Percentiles rank a stretch among this genome's conserved stretches.
These are phyloP conservation scores for Euglossa dilemma DNA, from an alignment of 1,140 invertebrate genomes.

Conservation along the genomic window DNA sequence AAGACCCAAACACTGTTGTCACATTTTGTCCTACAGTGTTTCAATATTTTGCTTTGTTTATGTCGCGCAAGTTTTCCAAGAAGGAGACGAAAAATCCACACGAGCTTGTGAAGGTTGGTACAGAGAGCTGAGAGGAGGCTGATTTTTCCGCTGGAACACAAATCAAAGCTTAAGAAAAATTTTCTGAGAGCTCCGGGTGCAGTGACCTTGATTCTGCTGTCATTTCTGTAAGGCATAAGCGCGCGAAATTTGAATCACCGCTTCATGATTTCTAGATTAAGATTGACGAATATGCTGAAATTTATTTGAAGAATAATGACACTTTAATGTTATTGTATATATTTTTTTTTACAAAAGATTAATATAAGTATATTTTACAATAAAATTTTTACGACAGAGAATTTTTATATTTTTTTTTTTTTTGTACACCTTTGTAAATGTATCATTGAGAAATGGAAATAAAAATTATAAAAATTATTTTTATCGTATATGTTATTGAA, in stretches of 20 bases:
- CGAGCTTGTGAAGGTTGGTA: slow-evolving; percentile 37
- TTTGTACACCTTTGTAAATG: background rate
- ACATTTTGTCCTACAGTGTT: slow-evolving; percentile 82
- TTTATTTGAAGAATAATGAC: background rate
- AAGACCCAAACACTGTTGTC: slow-evolving; percentile 80
- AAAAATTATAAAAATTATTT: background rate
- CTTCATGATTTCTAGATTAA: background rate
- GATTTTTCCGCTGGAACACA: slow-evolving; percentile 4
- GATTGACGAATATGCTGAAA: background rate
- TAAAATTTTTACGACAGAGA: background rate
- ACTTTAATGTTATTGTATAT: background rate
- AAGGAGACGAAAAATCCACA: slow-evolving; percentile 45
- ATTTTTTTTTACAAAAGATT: background rate
- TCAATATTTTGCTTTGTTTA: slow-evolving; percentile 82
- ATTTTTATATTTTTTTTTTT: background rate
- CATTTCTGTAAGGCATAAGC: slow-evolving; percentile 61
- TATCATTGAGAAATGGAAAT: background rate
- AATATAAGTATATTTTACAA: background rate
- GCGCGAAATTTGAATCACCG: slow-evolving; percentile 75
- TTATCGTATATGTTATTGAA: background rate
- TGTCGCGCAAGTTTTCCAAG: slow-evolving; percentile 64
- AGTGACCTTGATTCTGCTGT: slow-evolving; percentile 80
- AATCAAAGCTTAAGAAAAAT: slow-evolving; percentile 55
- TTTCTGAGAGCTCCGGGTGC: slow-evolving; percentile 67
- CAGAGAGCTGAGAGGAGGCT: slow-evolving; percentile 51